Conservation (phyloP, 1,140 invertebrate genomes). For the Bombus consobrinus region DNA sequence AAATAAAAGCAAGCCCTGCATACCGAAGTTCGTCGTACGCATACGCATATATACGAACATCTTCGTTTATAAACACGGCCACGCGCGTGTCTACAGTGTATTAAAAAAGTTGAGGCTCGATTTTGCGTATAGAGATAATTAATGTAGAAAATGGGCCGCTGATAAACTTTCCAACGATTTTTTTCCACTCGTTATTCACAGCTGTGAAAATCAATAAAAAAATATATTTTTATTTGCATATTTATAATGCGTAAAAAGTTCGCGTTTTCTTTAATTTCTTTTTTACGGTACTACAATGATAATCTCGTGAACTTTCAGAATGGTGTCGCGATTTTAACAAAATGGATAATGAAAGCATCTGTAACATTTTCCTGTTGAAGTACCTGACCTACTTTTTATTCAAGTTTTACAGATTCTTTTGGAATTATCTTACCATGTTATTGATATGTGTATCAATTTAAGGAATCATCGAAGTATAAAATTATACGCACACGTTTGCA, state of each 20-base stretch:
- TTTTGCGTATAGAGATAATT: background rate
- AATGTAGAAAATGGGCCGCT: background rate
- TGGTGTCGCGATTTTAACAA: background rate
- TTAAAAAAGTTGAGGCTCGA: background rate
- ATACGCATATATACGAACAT: conserved; percentile 1
- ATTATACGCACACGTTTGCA: background rate
- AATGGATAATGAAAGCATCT: background rate
- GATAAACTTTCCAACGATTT: background rate
- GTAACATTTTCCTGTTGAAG: background rate
- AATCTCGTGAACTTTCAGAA: background rate
- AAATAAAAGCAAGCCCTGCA: conserved; percentile 63
- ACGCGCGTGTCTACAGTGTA: background rate
- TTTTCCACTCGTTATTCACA: background rate
- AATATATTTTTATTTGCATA: too few species aligned
- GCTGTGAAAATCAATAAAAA: background rate
- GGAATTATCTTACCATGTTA: background rate
- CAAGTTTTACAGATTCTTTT: background rate
- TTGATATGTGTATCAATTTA: background rate
- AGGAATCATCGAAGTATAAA: too few species aligned
- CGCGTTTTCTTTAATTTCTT: background rate
- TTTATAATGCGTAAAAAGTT: too few species aligned
- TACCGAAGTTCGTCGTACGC: conserved; percentile 47
- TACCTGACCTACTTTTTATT: background rate
- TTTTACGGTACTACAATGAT: background rate
- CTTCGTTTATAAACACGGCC: conserved; percentile 28